Evolutionary conservation across 1,140 invertebrate species (phyloP).

Genomic region (Penaeus indicus): DNA sequence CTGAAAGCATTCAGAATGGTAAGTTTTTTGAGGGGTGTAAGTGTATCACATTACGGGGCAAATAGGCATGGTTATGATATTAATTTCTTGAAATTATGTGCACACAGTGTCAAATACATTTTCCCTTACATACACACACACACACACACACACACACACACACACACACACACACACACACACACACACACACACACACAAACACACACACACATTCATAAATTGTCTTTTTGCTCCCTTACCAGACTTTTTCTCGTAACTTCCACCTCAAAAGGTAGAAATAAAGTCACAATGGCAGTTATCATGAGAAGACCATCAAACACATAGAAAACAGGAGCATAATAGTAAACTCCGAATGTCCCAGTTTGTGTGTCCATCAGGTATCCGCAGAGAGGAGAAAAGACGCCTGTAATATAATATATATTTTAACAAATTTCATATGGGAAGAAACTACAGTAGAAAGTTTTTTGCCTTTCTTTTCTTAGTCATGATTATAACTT

Average conservation of each 20-base stretch:
- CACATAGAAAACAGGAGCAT: constrained; percentile 74
- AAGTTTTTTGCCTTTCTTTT: background rate
- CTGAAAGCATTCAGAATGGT: constrained; percentile 42
- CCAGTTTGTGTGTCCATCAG: constrained; percentile 69
- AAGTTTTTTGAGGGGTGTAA: background rate
- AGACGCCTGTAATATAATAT: constrained; percentile 44
- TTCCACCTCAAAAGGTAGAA: constrained; percentile 66
- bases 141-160: too few relatives aligned
- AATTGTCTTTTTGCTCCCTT: background rate
- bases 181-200: too few relatives aligned
- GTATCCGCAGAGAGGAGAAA: constrained; percentile 77
- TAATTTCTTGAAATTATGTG: background rate
- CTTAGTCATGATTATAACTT: background rate
- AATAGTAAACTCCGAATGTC: constrained; percentile 68
- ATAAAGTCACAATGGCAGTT: constrained; percentile 75
- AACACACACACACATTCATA: too few relatives aligned
- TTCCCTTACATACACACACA: background rate
- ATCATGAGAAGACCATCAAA: constrained; percentile 77
- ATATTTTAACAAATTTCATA: background rate
- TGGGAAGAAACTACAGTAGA: background rate
- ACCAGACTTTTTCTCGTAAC: constrained; percentile 62
- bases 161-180: too few relatives aligned
- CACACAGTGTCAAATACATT: background rate
- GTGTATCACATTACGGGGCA: too few relatives aligned
- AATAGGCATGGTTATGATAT: background rate